These are phyloP conservation scores for Montipora capricornis DNA, from an alignment of 64 coral and sea anemone genomes.

Conservation along the genomic window DNA sequence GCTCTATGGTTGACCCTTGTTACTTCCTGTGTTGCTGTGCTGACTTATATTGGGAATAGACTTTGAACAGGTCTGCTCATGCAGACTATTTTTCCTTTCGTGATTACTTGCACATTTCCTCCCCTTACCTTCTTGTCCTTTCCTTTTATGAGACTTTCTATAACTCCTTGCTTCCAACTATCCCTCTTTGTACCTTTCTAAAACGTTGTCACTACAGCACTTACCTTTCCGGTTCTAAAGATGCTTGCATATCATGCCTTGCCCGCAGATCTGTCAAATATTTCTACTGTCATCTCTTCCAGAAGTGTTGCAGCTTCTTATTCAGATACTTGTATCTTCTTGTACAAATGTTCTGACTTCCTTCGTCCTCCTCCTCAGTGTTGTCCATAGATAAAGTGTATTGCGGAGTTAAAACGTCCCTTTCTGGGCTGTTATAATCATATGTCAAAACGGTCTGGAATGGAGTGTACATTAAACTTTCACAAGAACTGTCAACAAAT, in stretches of 20 bases:
- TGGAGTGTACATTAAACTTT: neutral
- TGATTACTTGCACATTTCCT: constrained; percentile 7
- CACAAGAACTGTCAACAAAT: neutral
- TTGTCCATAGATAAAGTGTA: neutral
- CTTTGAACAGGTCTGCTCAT: constrained; percentile 38
- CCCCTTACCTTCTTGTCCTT: constrained; percentile 33
- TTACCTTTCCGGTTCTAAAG: neutral
- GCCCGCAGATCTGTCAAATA: constrained; percentile 21
- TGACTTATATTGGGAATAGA: neutral
- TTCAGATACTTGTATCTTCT: neutral
- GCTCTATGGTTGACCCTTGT: no score
- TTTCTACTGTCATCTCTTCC: constrained; percentile 1
- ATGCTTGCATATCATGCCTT: neutral
- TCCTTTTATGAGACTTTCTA: constrained; percentile 48
- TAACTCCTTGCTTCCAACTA: constrained; percentile 42
- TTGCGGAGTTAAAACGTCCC: neutral
- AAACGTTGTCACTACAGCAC: constrained; percentile 6
- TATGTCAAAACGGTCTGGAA: neutral
- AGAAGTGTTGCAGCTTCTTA: constrained; percentile 18
- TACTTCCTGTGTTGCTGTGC: no score
- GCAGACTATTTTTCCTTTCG: neutral
- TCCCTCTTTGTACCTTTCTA: constrained; percentile 14
- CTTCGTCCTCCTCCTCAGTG: neutral
- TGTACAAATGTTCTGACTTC: neutral
- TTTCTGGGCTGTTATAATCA: neutral